A percentile compares a stretch with the other conserved stretches of the same genome.
Conservation (phyloP, 2,113 vertebrate genomes). For the Eulacestoma nigropectus region DNA sequence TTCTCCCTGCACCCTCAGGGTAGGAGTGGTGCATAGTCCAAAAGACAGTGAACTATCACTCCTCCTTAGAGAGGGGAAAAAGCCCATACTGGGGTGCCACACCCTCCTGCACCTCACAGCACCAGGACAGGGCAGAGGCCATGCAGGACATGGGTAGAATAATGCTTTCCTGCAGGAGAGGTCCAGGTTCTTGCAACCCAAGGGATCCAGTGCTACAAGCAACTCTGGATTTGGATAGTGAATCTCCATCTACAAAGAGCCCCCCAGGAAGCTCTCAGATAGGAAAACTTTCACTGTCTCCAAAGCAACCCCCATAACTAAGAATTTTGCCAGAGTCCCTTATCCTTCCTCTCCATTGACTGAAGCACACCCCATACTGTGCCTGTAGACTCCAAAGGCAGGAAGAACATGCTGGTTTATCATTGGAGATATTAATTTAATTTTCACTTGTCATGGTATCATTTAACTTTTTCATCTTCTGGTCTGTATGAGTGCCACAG, state of each 20-base stretch:
- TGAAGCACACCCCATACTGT: background rate
- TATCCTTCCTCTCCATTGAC: background rate
- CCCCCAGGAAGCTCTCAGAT: background rate
- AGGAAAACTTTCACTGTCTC: background rate
- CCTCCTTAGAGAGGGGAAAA: background rate
- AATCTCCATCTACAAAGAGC: background rate
- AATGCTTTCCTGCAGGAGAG: background rate
- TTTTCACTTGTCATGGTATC: background rate
- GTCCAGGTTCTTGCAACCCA: background rate
- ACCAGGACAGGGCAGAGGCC: background rate
- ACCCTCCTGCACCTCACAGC: background rate
- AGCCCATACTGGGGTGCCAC: rapidly evolving
- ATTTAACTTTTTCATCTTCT: background rate
- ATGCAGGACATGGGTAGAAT: rapidly evolving
- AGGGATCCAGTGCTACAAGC: background rate
- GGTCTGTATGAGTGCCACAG: background rate
- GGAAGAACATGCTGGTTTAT: background rate
- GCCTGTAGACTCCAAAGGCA: background rate
- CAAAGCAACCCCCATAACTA: background rate
- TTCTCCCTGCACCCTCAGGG: background rate
- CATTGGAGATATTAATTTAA: background rate
- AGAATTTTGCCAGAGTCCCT: background rate
- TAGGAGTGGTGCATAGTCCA: background rate
- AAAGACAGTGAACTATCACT: background rate
- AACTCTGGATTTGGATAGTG: background rate